Percentiles rank a stretch among this genome's conserved stretches.
Conservation (phyloP, 2,113 vertebrate species). For the Naja naja region DNA sequence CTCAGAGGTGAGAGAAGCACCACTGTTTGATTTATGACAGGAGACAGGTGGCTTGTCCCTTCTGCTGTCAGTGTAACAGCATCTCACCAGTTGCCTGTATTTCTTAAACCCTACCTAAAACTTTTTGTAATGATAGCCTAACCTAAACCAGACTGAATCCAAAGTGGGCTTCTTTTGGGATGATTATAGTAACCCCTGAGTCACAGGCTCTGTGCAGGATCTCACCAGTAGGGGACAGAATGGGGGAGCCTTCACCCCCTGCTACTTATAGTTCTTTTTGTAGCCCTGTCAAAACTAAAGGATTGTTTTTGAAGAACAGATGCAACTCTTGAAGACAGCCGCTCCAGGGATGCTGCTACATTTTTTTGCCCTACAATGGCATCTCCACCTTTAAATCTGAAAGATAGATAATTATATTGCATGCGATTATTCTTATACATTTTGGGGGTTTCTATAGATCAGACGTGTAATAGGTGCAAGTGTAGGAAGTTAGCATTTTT, state of each 20-base stretch:
- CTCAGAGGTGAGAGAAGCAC: background rate
- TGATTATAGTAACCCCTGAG: slow-evolving; percentile 17
- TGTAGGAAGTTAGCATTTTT: no score
- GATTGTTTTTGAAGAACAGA: background rate
- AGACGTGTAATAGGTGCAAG: background rate
- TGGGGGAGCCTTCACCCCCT: background rate
- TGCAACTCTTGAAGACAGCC: background rate
- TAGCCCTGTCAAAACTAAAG: background rate
- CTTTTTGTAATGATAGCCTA: background rate
- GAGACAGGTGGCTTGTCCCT: background rate
- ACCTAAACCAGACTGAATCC: background rate
- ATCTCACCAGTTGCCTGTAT: background rate
- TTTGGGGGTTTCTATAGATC: background rate
- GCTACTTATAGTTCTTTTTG: background rate
- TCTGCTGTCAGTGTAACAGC: background rate
- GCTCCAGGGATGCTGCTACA: background rate
- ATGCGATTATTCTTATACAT: no score
- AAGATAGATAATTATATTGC: background rate
- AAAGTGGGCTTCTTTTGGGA: background rate
- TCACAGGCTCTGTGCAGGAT: slow-evolving; percentile 5
- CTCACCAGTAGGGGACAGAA: background rate
- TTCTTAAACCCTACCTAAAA: background rate
- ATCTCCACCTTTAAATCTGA: no score
- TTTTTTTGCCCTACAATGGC: background rate
- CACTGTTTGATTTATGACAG: background rate